These are phyloP conservation scores for Melanotus villosus DNA, from an alignment of 2,888 invertebrate genomes.

Conservation along the genomic window DNA sequence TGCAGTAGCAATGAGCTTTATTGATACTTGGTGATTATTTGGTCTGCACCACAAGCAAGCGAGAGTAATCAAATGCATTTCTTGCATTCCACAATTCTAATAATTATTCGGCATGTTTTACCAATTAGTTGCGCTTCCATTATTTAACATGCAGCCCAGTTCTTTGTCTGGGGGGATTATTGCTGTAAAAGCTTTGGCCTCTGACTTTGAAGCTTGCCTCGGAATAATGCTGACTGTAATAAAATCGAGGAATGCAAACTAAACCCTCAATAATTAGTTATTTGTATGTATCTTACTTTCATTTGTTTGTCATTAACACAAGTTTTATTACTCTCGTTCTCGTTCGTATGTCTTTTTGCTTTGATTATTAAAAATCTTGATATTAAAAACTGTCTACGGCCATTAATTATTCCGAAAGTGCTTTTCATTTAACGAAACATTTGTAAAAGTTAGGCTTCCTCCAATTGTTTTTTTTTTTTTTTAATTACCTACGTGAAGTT, in stretches of 20 bases:
- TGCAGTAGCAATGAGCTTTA: conserved; percentile 25
- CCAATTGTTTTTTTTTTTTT: too few relatives aligned
- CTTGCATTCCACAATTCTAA: conserved; percentile 43
- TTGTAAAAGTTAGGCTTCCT: too few relatives aligned
- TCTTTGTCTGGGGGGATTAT: conserved; percentile 30
- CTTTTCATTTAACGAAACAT: too few relatives aligned
- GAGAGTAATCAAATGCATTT: conserved; percentile 44
- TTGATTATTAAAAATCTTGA: too few relatives aligned
- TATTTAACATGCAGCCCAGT: conserved; percentile 34
- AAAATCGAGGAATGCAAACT: background rate
- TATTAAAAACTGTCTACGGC: too few relatives aligned
- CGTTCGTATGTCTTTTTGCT: too few relatives aligned
- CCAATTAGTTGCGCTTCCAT: conserved; percentile 44
- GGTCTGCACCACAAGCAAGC: conserved; percentile 28
- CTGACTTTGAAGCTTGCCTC: conserved; percentile 9
- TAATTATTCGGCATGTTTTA: conserved; percentile 44
- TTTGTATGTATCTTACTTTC: too few relatives aligned
- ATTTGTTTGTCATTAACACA: too few relatives aligned
- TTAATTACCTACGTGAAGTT: too few relatives aligned
- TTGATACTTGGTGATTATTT: conserved; percentile 39
- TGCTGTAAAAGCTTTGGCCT: conserved; percentile 24
- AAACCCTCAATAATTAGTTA: background rate
- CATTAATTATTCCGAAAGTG: too few relatives aligned
- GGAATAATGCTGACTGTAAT: conserved; percentile 1
- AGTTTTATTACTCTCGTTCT: too few relatives aligned